A percentile compares a stretch with the other conserved stretches of the same genome.
These are phyloP conservation scores for Octodon degus DNA, from an alignment of 2,113 vertebrate genomes.

Conservation along the genomic window DNA sequence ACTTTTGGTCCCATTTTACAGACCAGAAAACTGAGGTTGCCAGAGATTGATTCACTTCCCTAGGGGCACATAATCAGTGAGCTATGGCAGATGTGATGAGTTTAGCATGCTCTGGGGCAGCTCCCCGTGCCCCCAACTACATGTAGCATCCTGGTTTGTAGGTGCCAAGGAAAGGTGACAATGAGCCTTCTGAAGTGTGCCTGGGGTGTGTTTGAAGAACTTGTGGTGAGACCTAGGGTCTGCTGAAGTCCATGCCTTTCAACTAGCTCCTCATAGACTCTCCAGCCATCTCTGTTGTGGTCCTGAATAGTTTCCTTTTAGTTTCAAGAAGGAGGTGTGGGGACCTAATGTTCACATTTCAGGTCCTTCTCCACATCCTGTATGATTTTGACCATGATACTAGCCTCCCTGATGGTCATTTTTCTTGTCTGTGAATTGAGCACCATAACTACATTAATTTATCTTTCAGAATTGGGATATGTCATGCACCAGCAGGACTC, in stretches of 20 bases:
- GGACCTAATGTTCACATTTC: not conserved
- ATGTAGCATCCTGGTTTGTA: not conserved
- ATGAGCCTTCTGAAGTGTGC: not conserved
- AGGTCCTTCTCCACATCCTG: not conserved
- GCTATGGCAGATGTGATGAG: not conserved
- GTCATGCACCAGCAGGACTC: rapidly evolving
- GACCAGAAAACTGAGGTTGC: not conserved
- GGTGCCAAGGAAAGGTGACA: not conserved
- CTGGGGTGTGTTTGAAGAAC: not conserved
- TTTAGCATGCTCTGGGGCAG: not conserved
- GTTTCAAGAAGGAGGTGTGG: not conserved
- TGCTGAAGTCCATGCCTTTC: not conserved
- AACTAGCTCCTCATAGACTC: not conserved
- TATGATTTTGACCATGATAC: not conserved
- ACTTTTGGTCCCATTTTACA: not conserved
- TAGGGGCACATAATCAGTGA: not conserved
- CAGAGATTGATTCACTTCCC: not conserved
- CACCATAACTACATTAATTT: not conserved
- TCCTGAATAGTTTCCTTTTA: not conserved
- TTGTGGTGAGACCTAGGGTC: not conserved
- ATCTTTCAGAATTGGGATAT: not conserved
- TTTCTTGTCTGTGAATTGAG: not conserved
- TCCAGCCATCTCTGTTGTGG: too few species aligned
- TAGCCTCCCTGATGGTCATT: not conserved
- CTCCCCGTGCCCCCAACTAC: not conserved